phyloP scores from a whole-genome alignment of 92 coral and sea anemone genomes.

The Anthopleura xanthogrammica region DNA sequence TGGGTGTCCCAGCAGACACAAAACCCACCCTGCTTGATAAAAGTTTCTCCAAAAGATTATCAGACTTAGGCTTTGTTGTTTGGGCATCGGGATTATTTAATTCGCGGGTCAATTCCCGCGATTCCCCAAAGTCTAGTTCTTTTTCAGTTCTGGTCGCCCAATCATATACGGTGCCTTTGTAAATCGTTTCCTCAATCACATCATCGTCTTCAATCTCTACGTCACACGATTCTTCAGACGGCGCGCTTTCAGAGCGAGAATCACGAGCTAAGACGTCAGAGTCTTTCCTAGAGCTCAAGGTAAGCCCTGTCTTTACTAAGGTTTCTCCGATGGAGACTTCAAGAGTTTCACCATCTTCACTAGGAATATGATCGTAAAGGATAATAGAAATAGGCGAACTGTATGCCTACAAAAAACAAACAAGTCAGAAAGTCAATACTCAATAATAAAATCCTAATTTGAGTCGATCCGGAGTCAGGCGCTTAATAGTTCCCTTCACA shows the following conservation, averaged over 20 bases:
- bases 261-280: slow-evolving; percentile 2
- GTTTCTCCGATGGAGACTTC: slow-evolving; percentile 40
- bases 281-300: slow-evolving; percentile 2
- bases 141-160: neutral
- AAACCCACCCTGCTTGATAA: slow-evolving; percentile 43
- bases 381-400: slow-evolving; percentile 73
- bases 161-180: neutral
- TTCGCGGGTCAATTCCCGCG: slow-evolving; percentile 13
- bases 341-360: slow-evolving; percentile 41
- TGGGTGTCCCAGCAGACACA: slow-evolving; percentile 13
- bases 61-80: neutral
- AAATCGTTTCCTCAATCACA: neutral
- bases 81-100: slow-evolving; percentile 1
- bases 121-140: slow-evolving; percentile 13
- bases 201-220: slow-evolving; percentile 32
- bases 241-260: slow-evolving; percentile 17
- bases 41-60: slow-evolving; percentile 51
- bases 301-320: slow-evolving; percentile 59
- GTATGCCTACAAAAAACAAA: slow-evolving; percentile 32
- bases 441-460: too few relatives aligned
- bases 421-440: neutral
- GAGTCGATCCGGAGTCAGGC: too few relatives aligned
- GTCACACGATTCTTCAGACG: slow-evolving; percentile 11
- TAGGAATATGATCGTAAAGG: slow-evolving; percentile 56
- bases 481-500: too few relatives aligned